Conservation (phyloP, 2,113 vertebrate genomes). For the Agapornis roseicollis region DNA sequence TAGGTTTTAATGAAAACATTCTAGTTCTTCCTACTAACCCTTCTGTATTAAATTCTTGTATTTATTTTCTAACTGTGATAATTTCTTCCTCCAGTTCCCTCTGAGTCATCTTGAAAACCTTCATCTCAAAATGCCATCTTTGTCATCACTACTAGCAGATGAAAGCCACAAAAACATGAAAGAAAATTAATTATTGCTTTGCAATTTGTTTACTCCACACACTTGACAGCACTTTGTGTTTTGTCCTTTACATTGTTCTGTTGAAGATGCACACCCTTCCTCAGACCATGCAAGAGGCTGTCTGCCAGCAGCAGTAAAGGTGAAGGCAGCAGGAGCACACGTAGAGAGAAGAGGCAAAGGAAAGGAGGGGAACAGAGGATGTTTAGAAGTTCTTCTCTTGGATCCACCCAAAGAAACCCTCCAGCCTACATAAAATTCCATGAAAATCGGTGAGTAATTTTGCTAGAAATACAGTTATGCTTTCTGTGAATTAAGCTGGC, state of each 20-base stretch:
- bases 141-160: not conserved
- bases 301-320: slow-evolving; percentile 56
- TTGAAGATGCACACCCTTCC: slow-evolving; percentile 59
- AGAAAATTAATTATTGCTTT: slow-evolving; percentile 34
- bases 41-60: not conserved
- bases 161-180: slow-evolving; percentile 54
- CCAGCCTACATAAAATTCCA: not conserved
- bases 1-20: not conserved
- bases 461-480: not conserved
- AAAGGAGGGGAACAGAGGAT: slow-evolving; percentile 37
- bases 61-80: not conserved
- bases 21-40: not conserved
- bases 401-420: not conserved
- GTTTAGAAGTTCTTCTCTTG: not conserved
- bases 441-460: not conserved
- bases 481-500: not conserved
- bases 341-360: not conserved
- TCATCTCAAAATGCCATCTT: not conserved
- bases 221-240: slow-evolving; percentile 46
- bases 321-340: not conserved
- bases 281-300: slow-evolving; percentile 19
- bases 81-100: not conserved
- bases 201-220: slow-evolving; percentile 42
- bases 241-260: slow-evolving; percentile 50
- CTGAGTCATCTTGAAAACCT: not conserved